Evolutionary conservation across 2,888 invertebrate genomes (phyloP).

Genomic region (Dasysyrphus albostriatus): DNA sequence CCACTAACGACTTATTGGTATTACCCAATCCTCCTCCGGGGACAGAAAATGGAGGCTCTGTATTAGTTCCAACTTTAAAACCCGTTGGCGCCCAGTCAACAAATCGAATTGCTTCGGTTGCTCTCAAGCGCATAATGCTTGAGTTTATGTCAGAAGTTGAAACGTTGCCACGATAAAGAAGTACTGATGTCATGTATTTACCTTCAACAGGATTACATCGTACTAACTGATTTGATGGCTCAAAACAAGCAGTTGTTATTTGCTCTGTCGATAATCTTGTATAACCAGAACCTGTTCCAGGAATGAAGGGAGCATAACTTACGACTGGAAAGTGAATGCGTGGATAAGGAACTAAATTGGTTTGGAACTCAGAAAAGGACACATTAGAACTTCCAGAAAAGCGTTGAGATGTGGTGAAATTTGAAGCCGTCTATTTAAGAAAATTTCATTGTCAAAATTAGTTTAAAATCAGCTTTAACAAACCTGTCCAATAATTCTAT

Average conservation of each 20-base stretch:
- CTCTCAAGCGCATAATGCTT: slow-evolving; percentile 89
- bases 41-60: slow-evolving; percentile 90
- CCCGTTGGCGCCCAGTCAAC: slow-evolving; percentile 94
- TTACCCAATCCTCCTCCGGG: slow-evolving; percentile 91
- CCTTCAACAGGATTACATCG: slow-evolving; percentile 89
- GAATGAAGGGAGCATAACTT: slow-evolving; percentile 89
- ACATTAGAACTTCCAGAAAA: slow-evolving; percentile 89
- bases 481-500: slow-evolving; percentile 86
- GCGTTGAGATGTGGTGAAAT: slow-evolving; percentile 89
- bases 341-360: slow-evolving; percentile 93
- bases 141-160: slow-evolving; percentile 89
- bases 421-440: slow-evolving; percentile 86
- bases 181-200: slow-evolving; percentile 90
- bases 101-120: slow-evolving; percentile 88
- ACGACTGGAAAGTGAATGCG: slow-evolving; percentile 94
- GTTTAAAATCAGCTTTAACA: slow-evolving; percentile 72
- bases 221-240: slow-evolving; percentile 89
- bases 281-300: slow-evolving; percentile 87
- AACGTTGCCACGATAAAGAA: slow-evolving; percentile 89
- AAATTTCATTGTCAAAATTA: background rate
- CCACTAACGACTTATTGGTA: slow-evolving; percentile 90
- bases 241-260: slow-evolving; percentile 92
- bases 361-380: slow-evolving; percentile 90
- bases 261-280: slow-evolving; percentile 88
- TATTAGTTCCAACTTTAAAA: slow-evolving; percentile 91